Base-by-base conservation (phyloP, 1,140 invertebrate species). In the Hycleus cichorii region DNA sequence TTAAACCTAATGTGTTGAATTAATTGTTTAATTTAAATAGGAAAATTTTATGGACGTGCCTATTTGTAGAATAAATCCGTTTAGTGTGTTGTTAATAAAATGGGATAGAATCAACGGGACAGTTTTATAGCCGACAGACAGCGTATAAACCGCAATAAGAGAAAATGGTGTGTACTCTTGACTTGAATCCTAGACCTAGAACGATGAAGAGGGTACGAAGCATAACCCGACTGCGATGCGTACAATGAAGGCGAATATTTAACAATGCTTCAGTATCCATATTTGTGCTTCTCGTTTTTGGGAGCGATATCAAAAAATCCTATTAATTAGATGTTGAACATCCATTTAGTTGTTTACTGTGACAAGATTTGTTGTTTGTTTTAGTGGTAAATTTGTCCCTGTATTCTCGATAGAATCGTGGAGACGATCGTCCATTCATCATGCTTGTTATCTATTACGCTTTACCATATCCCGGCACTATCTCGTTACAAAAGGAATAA, bases 71-170 rank as follows among this genome's bases (percentile, higher is more conserved):
- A 49, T 42, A 55, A 59, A 59, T 50, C 48, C 58, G 49, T 59
- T 59, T 59, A 59, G 58, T 24, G 52, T 52, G 57, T 59, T 48
- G 24, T 51, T 59, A 59, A 59, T 59, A 59, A 59, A 59, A 59
- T 43, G 40, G 58, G 58, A 54, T 55, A 55, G 40, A 44, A 54
- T 59, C 50, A 55, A 54, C 58, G 47, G 44, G 58, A 59, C 58
- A 59, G 58, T 59, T 59, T 59, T 59, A 59, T 59, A 50, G 58
- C 40, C 46, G 46, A 11, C 47, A 51, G 49, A 51, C 58, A 48
- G 52, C 49, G 57, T 52, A 32, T 18, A 58, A 58, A 58, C 57
- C 57, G 57, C 57, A 58, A 51, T 58, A 52, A 49, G 49, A 58
- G 45, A 40, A 56, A 56, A 56, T 40, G 53, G 46, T 47, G 47